phyloP scores from a whole-genome alignment of 1,140 invertebrate genomes.

The Idris sp. region DNA sequence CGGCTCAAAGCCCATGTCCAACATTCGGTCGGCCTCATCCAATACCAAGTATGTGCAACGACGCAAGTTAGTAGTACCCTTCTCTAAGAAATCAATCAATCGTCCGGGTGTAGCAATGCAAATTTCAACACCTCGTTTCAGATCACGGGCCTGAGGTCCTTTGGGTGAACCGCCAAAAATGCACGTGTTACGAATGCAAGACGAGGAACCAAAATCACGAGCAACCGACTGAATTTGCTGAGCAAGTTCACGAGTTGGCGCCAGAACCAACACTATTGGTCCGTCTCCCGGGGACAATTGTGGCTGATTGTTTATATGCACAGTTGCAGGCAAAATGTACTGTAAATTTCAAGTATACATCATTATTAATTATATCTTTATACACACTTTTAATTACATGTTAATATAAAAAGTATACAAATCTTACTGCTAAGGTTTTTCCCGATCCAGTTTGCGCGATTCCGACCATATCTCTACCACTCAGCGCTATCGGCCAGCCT shows the following conservation, averaged over 20 bases:
- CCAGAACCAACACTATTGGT: slow-evolving; percentile 94
- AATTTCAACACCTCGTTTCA: slow-evolving; percentile 94
- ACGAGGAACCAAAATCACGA: slow-evolving; percentile 90
- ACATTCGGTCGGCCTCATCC: slow-evolving; percentile 95
- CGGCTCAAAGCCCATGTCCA: slow-evolving; percentile 99
- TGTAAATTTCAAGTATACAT: too few species aligned
- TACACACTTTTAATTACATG: not conserved
- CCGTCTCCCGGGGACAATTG: slow-evolving; percentile 88
- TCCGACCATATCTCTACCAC: slow-evolving; percentile 93
- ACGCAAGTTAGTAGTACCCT: slow-evolving; percentile 91
- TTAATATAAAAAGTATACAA: not conserved
- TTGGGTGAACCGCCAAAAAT: slow-evolving; percentile 98
- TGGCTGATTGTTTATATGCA: slow-evolving; percentile 86
- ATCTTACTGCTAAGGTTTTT: slow-evolving; percentile 86
- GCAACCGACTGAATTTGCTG: slow-evolving; percentile 98
- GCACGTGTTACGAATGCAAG: slow-evolving; percentile 93
- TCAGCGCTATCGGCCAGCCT: slow-evolving; percentile 95
- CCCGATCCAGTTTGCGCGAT: slow-evolving; percentile 97
- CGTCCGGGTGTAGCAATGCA: slow-evolving; percentile 98
- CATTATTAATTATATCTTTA: too few species aligned
- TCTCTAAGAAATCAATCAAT: slow-evolving; percentile 97
- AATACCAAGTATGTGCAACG: slow-evolving; percentile 97
- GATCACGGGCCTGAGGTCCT: slow-evolving; percentile 93
- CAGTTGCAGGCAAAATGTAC: slow-evolving; percentile 89
- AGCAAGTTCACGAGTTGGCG: slow-evolving; percentile 97